Conservation (phyloP, 2,113 vertebrate genomes). For the Apistogramma diplotaenia region DNA sequence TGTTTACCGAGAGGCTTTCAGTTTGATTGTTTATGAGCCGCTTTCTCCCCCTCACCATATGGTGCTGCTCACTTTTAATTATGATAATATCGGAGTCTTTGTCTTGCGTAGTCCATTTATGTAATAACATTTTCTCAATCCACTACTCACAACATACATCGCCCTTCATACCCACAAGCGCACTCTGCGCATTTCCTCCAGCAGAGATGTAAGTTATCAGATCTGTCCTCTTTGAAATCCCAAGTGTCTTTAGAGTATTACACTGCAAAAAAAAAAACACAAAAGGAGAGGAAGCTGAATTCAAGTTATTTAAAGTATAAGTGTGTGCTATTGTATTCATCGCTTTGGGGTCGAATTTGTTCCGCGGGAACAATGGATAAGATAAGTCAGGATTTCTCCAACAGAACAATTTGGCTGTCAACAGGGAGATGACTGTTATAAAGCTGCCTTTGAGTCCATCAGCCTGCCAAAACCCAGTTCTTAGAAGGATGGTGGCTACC, state of each 20-base stretch:
- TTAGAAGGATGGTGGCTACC: not conserved
- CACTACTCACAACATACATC: slow-evolving; percentile 31
- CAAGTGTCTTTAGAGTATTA: slow-evolving; percentile 50
- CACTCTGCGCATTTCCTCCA: slow-evolving; percentile 17
- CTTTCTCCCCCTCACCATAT: slow-evolving; percentile 75
- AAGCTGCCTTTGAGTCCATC: slow-evolving; percentile 48
- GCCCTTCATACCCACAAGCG: not conserved
- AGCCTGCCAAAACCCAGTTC: slow-evolving; percentile 9
- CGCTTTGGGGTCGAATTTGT: slow-evolving; percentile 29
- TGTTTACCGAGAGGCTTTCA: slow-evolving; percentile 72
- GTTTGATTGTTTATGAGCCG: slow-evolving; percentile 75
- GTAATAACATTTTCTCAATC: slow-evolving; percentile 76
- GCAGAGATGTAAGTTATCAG: slow-evolving; percentile 53
- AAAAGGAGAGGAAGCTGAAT: slow-evolving; percentile 14
- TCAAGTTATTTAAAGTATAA: slow-evolving; percentile 36
- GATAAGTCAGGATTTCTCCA: slow-evolving; percentile 53
- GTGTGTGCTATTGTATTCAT: slow-evolving; percentile 33
- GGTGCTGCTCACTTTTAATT: slow-evolving; percentile 78
- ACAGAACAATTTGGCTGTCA: slow-evolving; percentile 50
- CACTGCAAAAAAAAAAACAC: slow-evolving; percentile 1
- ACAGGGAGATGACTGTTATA: slow-evolving; percentile 48
- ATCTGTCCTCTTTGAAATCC: slow-evolving; percentile 36
- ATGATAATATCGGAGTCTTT: slow-evolving; percentile 79
- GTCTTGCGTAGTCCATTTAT: slow-evolving; percentile 78
- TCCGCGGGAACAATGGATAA: slow-evolving; percentile 31